Conservation (phyloP, 2,888 invertebrate species). For the Hofmannophila pseudospretella region DNA sequence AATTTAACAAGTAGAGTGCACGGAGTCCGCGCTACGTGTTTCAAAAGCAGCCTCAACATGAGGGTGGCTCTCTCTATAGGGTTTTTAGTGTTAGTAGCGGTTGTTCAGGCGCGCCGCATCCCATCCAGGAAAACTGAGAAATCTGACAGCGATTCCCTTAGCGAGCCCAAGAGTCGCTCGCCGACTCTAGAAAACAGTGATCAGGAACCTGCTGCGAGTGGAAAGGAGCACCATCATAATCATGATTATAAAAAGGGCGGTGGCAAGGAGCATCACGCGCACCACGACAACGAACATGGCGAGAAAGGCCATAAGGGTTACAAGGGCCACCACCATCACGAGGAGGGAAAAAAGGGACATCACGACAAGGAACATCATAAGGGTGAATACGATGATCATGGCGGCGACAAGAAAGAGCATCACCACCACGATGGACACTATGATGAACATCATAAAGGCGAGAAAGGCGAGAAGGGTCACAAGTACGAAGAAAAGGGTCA, state of each 20-base stretch:
- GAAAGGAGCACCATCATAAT: slow-evolving; percentile 61
- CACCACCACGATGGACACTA: slow-evolving; percentile 82
- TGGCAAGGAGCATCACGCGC: slow-evolving; percentile 81
- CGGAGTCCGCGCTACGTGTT: slow-evolving; percentile 32
- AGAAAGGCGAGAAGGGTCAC: slow-evolving; percentile 82
- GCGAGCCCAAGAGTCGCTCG: slow-evolving; percentile 18
- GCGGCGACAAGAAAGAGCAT: slow-evolving; percentile 80
- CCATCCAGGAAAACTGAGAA: slow-evolving; percentile 13
- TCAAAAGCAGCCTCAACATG: slow-evolving; percentile 39
- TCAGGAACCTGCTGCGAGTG: slow-evolving; percentile 57
- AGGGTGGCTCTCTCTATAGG: slow-evolving; percentile 50
- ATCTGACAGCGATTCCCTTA: background rate
- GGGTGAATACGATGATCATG: slow-evolving; percentile 80
- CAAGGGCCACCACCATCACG: slow-evolving; percentile 82
- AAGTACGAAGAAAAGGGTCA: slow-evolving; percentile 83
- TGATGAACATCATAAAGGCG: slow-evolving; percentile 80
- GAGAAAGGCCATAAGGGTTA: slow-evolving; percentile 85
- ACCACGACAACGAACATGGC: slow-evolving; percentile 81
- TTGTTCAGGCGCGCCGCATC: slow-evolving; percentile 41
- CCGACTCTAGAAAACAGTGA: slow-evolving; percentile 32
- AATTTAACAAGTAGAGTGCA: slow-evolving; percentile 54
- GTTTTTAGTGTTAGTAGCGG: slow-evolving; percentile 37
- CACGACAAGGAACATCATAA: slow-evolving; percentile 83
- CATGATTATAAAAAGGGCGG: slow-evolving; percentile 80
- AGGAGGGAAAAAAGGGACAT: slow-evolving; percentile 84